Conservation (phyloP, 2,888 invertebrate species). For the Plagiodera versicolora region DNA sequence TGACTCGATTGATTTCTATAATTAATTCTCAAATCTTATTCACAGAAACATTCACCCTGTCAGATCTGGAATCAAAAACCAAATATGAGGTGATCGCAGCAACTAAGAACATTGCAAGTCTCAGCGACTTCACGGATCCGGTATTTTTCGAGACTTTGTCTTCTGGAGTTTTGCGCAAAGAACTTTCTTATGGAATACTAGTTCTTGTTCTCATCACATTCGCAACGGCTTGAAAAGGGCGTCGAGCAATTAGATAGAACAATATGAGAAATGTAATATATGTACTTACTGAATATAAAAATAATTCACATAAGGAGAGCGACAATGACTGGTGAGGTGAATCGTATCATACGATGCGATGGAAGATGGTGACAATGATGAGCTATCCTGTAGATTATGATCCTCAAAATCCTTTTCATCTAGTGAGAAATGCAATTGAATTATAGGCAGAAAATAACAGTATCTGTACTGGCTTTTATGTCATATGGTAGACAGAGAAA, state of each 20-base stretch:
- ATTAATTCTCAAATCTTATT: constrained; percentile 25
- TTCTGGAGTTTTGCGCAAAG: constrained; percentile 19
- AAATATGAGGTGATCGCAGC: constrained; percentile 60
- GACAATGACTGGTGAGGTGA: too few species aligned
- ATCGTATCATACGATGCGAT: too few species aligned
- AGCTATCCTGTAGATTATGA: too few species aligned
- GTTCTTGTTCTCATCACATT: constrained; percentile 14
- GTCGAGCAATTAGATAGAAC: constrained; percentile 18
- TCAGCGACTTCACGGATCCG: constrained; percentile 49
- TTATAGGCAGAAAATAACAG: too few species aligned
- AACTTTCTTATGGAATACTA: constrained; percentile 15
- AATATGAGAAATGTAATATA: constrained; percentile 11
- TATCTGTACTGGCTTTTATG: too few species aligned
- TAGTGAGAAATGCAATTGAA: too few species aligned
- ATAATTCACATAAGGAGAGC: too few species aligned
- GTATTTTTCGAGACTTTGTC: constrained; percentile 41
- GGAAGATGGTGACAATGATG: too few species aligned
- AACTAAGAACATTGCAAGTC: constrained; percentile 60
- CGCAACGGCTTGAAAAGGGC: constrained; percentile 22
- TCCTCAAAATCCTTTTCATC: too few species aligned
- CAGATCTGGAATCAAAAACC: constrained; percentile 56
- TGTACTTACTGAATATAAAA: not conserved
- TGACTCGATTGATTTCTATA: not conserved
- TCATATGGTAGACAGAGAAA: too few species aligned
- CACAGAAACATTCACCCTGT: constrained; percentile 57